phyloP scores from a whole-genome alignment of 1,140 invertebrate genomes.

The Vollenhovia emeryi region DNA sequence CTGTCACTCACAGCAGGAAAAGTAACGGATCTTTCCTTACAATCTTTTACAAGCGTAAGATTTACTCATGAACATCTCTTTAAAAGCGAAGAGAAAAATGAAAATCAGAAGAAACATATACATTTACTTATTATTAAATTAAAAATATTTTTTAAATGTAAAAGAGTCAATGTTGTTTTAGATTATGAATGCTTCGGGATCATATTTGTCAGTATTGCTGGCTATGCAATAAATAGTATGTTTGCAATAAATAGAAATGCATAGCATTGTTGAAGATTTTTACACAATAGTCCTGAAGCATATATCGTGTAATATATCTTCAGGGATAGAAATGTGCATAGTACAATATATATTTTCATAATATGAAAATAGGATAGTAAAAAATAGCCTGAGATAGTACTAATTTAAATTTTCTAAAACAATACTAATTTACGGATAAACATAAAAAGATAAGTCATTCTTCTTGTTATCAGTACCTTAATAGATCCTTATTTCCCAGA shows the following conservation, averaged over 20 bases:
- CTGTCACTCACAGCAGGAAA: conserved; percentile 55
- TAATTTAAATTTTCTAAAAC: not conserved
- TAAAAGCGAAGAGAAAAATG: not conserved
- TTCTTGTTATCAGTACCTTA: not conserved
- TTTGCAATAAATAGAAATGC: too few species aligned
- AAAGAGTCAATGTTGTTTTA: conserved; percentile 7
- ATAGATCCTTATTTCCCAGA: not conserved
- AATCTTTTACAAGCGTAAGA: conserved; percentile 61
- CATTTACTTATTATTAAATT: not conserved
- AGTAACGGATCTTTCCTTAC: conserved; percentile 50
- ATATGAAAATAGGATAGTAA: not conserved
- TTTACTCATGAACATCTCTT: not conserved
- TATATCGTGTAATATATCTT: conserved; percentile 9
- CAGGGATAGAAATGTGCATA: not conserved
- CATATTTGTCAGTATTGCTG: conserved; percentile 60
- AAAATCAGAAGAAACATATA: not conserved
- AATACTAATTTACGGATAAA: not conserved
- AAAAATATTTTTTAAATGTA: not conserved
- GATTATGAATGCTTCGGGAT: conserved; percentile 66
- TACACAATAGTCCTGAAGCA: conserved; percentile 17
- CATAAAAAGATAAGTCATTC: not conserved
- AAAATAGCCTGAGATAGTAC: not conserved
- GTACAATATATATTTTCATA: conserved; percentile 14
- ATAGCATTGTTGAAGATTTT: too few species aligned
- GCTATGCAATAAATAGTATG: conserved; percentile 53